Percentiles rank a stretch among this genome's conserved stretches.
Evolutionary conservation across 2,113 vertebrate genomes (phyloP).

Genomic region (Bucco capensis): DNA sequence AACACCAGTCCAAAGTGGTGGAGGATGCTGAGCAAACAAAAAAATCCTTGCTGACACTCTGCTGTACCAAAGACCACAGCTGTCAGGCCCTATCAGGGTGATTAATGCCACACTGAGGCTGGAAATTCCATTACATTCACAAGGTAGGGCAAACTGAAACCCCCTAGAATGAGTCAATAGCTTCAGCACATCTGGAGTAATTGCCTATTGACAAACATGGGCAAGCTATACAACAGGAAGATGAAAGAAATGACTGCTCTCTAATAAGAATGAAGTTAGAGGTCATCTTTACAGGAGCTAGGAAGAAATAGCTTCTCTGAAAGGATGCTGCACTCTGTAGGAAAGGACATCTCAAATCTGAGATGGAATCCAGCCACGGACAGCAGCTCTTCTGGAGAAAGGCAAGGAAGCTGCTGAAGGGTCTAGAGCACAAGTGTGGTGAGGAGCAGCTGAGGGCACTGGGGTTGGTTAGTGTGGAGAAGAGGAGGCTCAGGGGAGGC

Average conservation of each 20-base stretch:
- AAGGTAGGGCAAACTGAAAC: neutral
- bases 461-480: too few relatives aligned
- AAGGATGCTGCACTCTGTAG: neutral
- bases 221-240: neutral
- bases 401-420: too few relatives aligned
- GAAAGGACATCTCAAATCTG: fast-evolving
- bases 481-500: too few relatives aligned
- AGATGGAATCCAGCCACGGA: neutral
- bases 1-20: fast-evolving
- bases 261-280: neutral
- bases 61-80: neutral
- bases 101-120: neutral
- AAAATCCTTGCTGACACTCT: neutral
- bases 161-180: neutral
- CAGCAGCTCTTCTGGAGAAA: neutral
- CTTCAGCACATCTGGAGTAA: neutral
- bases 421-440: too few relatives aligned
- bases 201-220: neutral
- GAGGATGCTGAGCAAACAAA: neutral
- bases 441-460: too few relatives aligned
- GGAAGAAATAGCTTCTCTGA: neutral
- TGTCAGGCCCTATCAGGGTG: neutral
- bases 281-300: neutral
- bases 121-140: neutral
- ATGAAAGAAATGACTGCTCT: neutral